Evolutionary conservation across 2,797 vertebrate genomes (phyloP), one percentile per base, ranked within the genome.

Genomic region (Coreius guichenoti): DNA sequence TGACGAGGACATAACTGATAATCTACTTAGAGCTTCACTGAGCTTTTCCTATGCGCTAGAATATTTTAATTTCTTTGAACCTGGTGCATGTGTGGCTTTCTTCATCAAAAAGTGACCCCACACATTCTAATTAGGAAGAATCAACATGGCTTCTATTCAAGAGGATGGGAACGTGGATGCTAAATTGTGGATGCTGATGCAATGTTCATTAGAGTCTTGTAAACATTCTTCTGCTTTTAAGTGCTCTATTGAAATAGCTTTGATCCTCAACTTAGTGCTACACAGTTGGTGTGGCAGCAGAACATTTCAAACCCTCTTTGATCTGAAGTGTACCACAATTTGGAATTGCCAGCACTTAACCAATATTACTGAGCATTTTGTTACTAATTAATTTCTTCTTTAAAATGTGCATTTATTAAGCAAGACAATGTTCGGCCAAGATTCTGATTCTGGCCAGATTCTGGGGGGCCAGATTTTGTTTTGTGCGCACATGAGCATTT

Each of bases 151-250:
- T 26, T 84, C 3, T 21, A 65, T 80, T 51, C 17, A 16, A 70
- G n/a, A 58, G 36, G 23, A 78, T 36, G 29, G 65, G 36, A 49
- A 43, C 8, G 0, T 72, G 54, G 49, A 70, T 33, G 17, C 16
- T 26, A 80, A 39, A 61, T 63, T 61, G 11, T 58, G 56, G 39
- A 63, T 43, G 14, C 29, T 72, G 83, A 85, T 85, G 77, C 76
- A 80, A 80, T 63, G 68, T 85, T 85, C 43, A 85, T 80, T 85
- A 80, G 23, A 19, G 83, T 73, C 68, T 85, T 49, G 36, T 49
- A 85, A 79, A 79, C 67, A 72, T 56, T 26, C 3, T 85, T 77
- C 70, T 11, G 17, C 83, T 80, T 80, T 80, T 65, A 73, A 85
- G 68, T 49, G 31, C 56, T 72, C 39, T 80, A 33, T 80, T 85